Base-by-base conservation (phyloP, 2,797 vertebrate species). In the Chrysocyon brachyurus region DNA sequence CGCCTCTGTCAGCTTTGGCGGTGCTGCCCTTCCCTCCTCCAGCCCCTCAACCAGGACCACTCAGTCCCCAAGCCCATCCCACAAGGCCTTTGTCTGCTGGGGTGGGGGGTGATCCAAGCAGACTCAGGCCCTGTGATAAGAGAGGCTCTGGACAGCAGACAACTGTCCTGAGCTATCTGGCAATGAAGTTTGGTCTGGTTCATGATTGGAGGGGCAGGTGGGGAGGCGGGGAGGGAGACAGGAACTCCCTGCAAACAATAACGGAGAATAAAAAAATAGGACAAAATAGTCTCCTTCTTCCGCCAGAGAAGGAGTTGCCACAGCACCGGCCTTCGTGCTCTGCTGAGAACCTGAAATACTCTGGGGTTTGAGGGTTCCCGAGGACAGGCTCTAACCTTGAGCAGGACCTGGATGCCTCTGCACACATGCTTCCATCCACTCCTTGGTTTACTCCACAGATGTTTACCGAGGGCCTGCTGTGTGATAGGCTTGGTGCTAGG, bases 281-380 rank as follows among this genome's bases (percentile, higher is more conserved):
- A 59, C 26, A 59, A 31, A 36, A 52, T 31, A 28, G 4, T 61
- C 24, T 86, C 66, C 24, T 2, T 59, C 4, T 14, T 77, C 70
- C 28, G n/a, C 49, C 26, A 54, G 59, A n/a, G 49, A 28, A 46
- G 63, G 72, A 49, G n/a, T 54, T 28, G 52, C 26, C 64, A 3
- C 6, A 4, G 26, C 12, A 28, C 6, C 63, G 15, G 12, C 0
- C 2, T 36, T 31, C 4, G 22, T 19, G 2, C n/a, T 52, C 28
- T 26, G 59, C n/a, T 2, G 19, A 63, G 49, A 28, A 49, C 40
- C 66, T 61, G 82, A 82, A 22, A 14, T 14, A 1, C 12, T 11
- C 3, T 21, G 8, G 15, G 3, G 40, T 1, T 0, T 8, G 10
- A 61, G 1, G 2, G 14, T 11, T 26, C 52, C 61, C 4, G 12